Conservation (phyloP, 2,113 vertebrate genomes). For the Lampris megalopsis region DNA sequence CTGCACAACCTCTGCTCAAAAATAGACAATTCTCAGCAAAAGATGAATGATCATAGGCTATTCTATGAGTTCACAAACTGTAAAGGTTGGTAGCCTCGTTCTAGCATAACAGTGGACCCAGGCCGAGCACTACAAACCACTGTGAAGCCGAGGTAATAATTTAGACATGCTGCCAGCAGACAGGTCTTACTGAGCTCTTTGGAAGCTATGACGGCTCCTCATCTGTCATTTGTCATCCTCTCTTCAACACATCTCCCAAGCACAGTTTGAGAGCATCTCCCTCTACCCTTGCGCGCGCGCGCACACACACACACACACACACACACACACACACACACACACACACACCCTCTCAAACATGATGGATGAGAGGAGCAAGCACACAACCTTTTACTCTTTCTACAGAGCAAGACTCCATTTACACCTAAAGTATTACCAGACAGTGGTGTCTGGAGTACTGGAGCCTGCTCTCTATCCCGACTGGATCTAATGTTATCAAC, state of each 20-base stretch:
- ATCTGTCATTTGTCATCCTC: conserved; percentile 75
- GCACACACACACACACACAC: not conserved
- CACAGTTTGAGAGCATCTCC: conserved; percentile 70
- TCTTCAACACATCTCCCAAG: conserved; percentile 71
- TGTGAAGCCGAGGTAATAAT: conserved; percentile 71
- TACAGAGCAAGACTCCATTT: conserved; percentile 75
- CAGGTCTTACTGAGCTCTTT: conserved; percentile 74
- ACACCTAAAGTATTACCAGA: conserved; percentile 63
- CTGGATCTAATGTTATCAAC: conserved; percentile 36
- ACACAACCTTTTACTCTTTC: conserved; percentile 58
- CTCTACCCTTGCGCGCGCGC: conserved; percentile 40
- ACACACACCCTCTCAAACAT: conserved; percentile 54
- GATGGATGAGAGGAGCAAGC: conserved; percentile 68
- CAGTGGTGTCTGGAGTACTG: conserved; percentile 28
- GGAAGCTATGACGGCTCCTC: conserved; percentile 76
- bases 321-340: conserved; percentile 49
- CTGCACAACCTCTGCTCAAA: not conserved
- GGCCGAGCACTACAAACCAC: conserved; percentile 46
- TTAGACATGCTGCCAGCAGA: conserved; percentile 69
- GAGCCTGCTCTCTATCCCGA: conserved; percentile 41
- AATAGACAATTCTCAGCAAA: conserved; percentile 1
- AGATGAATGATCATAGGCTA: conserved; percentile 32
- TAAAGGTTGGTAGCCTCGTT: conserved; percentile 37
- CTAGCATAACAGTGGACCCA: conserved; percentile 36
- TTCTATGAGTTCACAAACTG: conserved; percentile 25